These are phyloP conservation scores for Hippocampus mohnikei DNA, from an alignment of 2,113 vertebrate genomes.

Conservation along the genomic window DNA sequence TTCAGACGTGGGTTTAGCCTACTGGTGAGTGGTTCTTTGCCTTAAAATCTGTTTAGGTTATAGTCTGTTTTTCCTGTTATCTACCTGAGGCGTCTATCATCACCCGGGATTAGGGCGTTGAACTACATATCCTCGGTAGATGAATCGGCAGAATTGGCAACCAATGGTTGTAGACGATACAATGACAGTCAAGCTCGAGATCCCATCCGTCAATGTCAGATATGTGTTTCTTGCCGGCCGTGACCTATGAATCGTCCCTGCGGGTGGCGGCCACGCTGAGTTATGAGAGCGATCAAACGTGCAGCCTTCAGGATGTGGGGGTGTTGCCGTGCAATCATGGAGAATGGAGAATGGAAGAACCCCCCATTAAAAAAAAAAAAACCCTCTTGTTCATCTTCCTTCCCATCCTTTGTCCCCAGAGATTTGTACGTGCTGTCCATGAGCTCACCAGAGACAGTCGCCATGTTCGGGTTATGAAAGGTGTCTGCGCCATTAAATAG, in stretches of 20 bases:
- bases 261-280: background rate
- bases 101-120: background rate
- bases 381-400: background rate
- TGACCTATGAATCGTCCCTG: background rate
- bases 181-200: background rate
- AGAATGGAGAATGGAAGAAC: slow-evolving; percentile 65
- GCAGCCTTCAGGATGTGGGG: background rate
- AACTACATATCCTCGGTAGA: background rate
- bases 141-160: background rate
- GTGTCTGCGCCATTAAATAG: slow-evolving; percentile 30
- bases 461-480: slow-evolving; percentile 20
- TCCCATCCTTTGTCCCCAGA: background rate
- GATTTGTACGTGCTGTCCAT: background rate
- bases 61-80: background rate
- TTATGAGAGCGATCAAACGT: background rate
- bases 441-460: slow-evolving; percentile 15
- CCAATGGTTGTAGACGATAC: background rate
- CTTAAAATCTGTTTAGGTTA: background rate
- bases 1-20: background rate
- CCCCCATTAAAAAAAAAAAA: background rate
- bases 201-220: background rate
- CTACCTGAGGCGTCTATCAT: background rate
- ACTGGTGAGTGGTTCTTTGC: background rate
- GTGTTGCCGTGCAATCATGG: slow-evolving; percentile 14
- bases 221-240: background rate